Percentiles rank a stretch among this genome's conserved stretches.
These are phyloP conservation scores for Macropus fuliginosus DNA, from an alignment of 2,797 vertebrate genomes.

Conservation along the genomic window DNA sequence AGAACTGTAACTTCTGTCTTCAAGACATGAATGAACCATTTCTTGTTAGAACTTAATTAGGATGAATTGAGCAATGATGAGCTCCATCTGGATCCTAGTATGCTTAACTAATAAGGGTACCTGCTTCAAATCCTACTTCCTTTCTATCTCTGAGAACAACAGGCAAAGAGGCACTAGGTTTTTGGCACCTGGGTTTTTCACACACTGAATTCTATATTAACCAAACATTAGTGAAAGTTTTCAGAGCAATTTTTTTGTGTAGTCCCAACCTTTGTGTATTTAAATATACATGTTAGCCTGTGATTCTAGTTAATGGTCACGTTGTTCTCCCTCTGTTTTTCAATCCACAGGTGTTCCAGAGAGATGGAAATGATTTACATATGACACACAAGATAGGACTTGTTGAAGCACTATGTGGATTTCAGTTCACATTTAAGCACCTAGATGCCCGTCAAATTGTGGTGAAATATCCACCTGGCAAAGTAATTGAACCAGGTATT, in stretches of 20 bases:
- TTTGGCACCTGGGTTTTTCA: neutral
- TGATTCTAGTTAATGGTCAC: neutral
- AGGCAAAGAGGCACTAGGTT: neutral
- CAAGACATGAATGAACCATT: neutral
- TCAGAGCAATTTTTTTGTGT: no score
- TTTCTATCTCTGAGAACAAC: neutral
- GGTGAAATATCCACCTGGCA: constrained; percentile 96
- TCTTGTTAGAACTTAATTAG: neutral
- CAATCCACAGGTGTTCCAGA: constrained; percentile 89
- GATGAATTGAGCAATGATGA: neutral
- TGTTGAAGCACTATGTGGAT: constrained; percentile 97
- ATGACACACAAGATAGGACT: constrained; percentile 98
- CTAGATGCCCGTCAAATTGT: constrained; percentile 96
- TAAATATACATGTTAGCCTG: neutral
- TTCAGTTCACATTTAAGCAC: constrained; percentile 98
- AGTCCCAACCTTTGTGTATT: no score
- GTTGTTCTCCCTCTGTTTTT: neutral
- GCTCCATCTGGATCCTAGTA: neutral
- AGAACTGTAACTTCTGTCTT: neutral
- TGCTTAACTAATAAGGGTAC: neutral
- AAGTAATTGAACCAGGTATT: constrained; percentile 98
- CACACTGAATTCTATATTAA: neutral
- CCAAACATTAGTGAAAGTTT: neutral
- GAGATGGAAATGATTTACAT: constrained; percentile 95
- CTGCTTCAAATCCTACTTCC: neutral